Base-by-base conservation (phyloP, 2,797 vertebrate genomes). In the Arnoldichthys spilopterus region DNA sequence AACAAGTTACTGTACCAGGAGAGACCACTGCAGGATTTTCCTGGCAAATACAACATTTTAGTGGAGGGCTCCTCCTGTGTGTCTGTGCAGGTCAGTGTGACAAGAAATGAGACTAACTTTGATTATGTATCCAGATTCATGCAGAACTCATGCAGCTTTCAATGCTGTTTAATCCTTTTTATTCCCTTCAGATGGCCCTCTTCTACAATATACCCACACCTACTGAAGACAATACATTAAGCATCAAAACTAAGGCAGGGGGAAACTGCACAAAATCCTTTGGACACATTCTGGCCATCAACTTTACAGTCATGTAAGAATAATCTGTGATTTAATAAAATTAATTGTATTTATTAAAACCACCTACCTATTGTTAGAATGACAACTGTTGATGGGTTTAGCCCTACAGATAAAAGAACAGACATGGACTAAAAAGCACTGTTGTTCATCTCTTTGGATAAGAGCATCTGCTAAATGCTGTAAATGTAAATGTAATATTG, bases 1-100 rank as follows among this genome's bases (percentile, higher is more conserved):
- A 96, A 95, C 89, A 93, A 93, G 67, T 87, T 97, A 67, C 88
- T 96, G 30, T 90, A 95, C 61, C 96, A 97, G 88, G 91, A 91
- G 82, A 80, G 86, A 79, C 34, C 78, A 15, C 85, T 97, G 80
- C 82, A 87, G 72, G 67, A 70, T 0, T 15, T 90, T 22, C 67
- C 87, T n/a, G 94, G 79, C 11, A 89, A 84, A 8, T 94, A 92
- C 78, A 90, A 30, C 0, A 74, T 95, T 83, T 86, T 15, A 70
- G 92, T 93, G 74, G 89, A 91, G 3, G 95, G 96, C n/a, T 89
- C 40, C 81, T 87, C 85, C 15, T 96, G 89, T 89, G 91, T 79
- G 32, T 88, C 87, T 51, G 28, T 91, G 20, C 94, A 96, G 95
- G 95, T 95, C 54, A 91, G 91, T 86, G 34, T 28, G 72, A n/a